phyloP scores from a whole-genome alignment of 2,888 invertebrate species.

The Aphodius granarius region DNA sequence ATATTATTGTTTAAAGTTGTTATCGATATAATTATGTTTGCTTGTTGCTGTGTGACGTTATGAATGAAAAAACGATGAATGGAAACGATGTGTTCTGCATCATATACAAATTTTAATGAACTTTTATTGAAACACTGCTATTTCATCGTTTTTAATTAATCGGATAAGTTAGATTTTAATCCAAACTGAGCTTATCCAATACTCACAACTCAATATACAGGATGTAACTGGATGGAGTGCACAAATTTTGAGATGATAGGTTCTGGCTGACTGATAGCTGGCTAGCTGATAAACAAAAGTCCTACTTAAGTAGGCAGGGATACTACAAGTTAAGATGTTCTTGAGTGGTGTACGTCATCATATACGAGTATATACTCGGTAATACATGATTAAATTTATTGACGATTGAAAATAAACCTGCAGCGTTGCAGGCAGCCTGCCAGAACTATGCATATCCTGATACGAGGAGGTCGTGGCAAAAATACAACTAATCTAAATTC shows the following conservation, averaged over 20 bases:
- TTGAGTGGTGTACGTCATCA: background rate
- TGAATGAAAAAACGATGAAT: background rate
- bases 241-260: no score
- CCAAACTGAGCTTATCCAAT: no score
- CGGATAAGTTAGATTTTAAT: no score
- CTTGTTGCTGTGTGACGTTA: background rate
- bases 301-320: no score
- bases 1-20: background rate
- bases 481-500: constrained; percentile 45
- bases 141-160: no score
- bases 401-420: constrained; percentile 16
- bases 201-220: no score
- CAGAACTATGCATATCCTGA: constrained; percentile 31
- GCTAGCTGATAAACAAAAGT: no score
- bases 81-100: background rate
- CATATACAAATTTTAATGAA: background rate
- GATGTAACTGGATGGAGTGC: no score
- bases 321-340: background rate
- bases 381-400: background rate
- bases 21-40: background rate
- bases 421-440: constrained; percentile 14
- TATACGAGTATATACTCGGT: background rate
- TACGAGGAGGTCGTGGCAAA: constrained; percentile 40
- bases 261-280: background rate
- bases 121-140: no score